Evolutionary conservation across 2,888 invertebrate species (phyloP).

Genomic region (Dilophus febrilis): DNA sequence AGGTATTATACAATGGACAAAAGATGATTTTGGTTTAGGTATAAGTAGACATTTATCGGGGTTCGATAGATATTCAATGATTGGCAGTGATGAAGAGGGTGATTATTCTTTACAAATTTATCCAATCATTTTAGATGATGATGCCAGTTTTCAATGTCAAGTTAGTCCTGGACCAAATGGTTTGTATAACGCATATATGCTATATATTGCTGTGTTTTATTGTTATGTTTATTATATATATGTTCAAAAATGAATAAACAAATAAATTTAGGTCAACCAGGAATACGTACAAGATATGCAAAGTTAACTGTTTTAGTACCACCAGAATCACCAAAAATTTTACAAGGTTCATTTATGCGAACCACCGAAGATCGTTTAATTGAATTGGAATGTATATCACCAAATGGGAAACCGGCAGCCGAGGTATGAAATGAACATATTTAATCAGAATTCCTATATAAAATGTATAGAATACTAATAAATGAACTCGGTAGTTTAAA

Average conservation of each 20-base stretch:
- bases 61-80: conserved; percentile 87
- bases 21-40: conserved; percentile 90
- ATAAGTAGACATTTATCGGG: conserved; percentile 76
- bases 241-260: too few species aligned
- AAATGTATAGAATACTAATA: too few species aligned
- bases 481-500: too few species aligned
- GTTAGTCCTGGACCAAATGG: conserved; percentile 58
- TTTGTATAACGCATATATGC: too few species aligned
- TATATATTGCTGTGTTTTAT: background rate
- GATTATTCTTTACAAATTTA: conserved; percentile 87
- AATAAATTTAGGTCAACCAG: conserved; percentile 39
- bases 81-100: conserved; percentile 87
- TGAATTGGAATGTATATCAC: conserved; percentile 78
- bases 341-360: conserved; percentile 66
- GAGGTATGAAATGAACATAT: conserved; percentile 38
- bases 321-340: conserved; percentile 76
- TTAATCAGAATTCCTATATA: too few species aligned
- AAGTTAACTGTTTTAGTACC: conserved; percentile 74
- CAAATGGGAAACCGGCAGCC: conserved; percentile 88
- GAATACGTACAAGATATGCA: conserved; percentile 73
- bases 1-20: conserved; percentile 91
- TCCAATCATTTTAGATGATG: conserved; percentile 80
- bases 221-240: background rate
- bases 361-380: conserved; percentile 81
- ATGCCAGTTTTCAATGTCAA: conserved; percentile 87